phyloP scores from a whole-genome alignment of 2,113 vertebrate genomes.

The Cyphotilapia sp. region DNA sequence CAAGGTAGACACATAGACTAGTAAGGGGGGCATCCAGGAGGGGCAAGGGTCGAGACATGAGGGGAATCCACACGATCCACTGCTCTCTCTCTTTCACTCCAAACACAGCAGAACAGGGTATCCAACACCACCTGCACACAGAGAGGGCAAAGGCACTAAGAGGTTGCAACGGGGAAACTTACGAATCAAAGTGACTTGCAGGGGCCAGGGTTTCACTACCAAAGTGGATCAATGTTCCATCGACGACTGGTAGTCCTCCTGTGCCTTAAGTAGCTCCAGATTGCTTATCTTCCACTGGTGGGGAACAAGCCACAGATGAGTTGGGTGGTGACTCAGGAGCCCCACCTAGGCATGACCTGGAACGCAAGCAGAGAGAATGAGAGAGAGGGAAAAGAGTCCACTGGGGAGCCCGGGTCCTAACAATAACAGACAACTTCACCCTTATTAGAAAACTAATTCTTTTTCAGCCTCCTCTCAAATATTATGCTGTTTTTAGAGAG shows the following conservation, averaged over 20 bases:
- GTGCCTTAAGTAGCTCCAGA: not conserved
- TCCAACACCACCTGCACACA: not conserved
- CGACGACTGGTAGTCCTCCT: rapidly evolving
- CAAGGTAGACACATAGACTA: not conserved
- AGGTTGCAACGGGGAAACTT: not conserved
- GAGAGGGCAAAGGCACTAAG: not conserved
- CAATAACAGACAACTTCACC: not conserved
- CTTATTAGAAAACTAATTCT: not conserved
- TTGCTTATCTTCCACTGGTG: not conserved
- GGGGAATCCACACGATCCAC: not conserved
- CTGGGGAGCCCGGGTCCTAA: not conserved
- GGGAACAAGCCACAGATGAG: rapidly evolving
- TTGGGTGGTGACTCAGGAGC: not conserved
- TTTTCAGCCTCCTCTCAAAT: not conserved
- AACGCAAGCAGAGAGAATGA: not conserved
- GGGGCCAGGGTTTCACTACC: not conserved
- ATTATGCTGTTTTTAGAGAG: not conserved
- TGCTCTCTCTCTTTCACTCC: not conserved
- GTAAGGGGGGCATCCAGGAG: not conserved
- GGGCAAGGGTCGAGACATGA: not conserved
- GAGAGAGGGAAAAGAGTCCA: not conserved
- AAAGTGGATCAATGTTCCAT: not conserved
- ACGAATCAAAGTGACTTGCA: not conserved
- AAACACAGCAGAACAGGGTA: not conserved
- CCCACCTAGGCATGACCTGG: not conserved